phyloP scores from a whole-genome alignment of 2,797 vertebrate genomes.

The Anolis apletophallus region DNA sequence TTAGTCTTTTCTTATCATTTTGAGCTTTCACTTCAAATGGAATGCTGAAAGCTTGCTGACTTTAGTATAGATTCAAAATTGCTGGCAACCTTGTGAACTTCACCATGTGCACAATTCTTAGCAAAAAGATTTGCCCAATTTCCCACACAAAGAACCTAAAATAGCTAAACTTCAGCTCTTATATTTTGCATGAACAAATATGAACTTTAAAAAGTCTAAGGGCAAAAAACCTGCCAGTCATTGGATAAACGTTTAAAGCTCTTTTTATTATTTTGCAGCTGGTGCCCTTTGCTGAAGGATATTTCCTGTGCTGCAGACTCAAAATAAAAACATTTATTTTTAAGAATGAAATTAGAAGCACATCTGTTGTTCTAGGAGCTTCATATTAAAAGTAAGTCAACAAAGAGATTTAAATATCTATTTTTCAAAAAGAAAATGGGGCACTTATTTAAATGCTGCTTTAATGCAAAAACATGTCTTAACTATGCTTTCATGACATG shows the following conservation, averaged over 20 bases:
- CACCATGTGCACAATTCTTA: background rate
- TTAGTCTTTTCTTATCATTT: background rate
- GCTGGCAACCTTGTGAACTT: constrained; percentile 7
- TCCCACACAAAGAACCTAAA: constrained; percentile 35
- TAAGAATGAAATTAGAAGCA: constrained; percentile 72
- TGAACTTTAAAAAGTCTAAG: constrained; percentile 61
- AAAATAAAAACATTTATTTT: constrained; percentile 68
- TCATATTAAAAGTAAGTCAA: constrained; percentile 46
- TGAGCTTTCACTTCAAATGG: background rate
- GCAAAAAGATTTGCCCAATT: constrained; percentile 45
- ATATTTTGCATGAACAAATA: constrained; percentile 64
- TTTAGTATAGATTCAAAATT: constrained; percentile 15
- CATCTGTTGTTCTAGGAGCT: constrained; percentile 67
- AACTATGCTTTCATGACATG: background rate
- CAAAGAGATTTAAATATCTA: constrained; percentile 16
- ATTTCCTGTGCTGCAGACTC: constrained; percentile 57
- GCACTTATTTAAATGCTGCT: constrained; percentile 1
- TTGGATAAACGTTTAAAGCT: constrained; percentile 68
- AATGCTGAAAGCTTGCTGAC: background rate
- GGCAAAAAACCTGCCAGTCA: constrained; percentile 54
- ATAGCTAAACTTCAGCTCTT: constrained; percentile 52
- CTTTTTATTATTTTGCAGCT: constrained; percentile 71
- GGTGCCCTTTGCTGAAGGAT: constrained; percentile 71
- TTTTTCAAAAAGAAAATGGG: constrained; percentile 15
- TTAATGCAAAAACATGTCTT: constrained; percentile 10